phyloP scores from a whole-genome alignment of 2,888 invertebrate species.

The Pilophorus perplexus region DNA sequence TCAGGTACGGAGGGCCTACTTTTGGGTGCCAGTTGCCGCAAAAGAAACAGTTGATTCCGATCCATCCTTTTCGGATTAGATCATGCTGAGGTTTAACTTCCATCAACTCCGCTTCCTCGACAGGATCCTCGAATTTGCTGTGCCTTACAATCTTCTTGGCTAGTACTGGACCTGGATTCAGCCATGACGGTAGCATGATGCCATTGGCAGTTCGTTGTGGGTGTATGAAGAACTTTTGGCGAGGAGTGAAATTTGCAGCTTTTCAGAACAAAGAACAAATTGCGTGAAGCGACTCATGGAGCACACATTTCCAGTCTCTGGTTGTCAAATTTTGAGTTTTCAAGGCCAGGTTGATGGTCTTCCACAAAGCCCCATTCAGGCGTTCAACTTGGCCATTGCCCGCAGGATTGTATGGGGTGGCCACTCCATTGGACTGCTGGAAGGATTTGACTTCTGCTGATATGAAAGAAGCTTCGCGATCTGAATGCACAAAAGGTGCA shows the following conservation, averaged over 20 bases:
- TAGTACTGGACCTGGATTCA: not conserved
- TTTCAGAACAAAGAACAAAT: slow-evolving; percentile 7
- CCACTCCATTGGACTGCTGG: too few relatives aligned
- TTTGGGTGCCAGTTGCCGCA: too few relatives aligned
- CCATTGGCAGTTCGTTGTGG: too few relatives aligned
- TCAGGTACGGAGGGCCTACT: too few relatives aligned
- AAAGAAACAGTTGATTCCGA: not conserved
- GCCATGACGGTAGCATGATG: not conserved
- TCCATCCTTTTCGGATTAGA: not conserved
- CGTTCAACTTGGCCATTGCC: too few relatives aligned
- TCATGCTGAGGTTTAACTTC: slow-evolving; percentile 45
- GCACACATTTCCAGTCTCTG: slow-evolving; percentile 40
- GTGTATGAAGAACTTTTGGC: not conserved
- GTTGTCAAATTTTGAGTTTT: too few relatives aligned
- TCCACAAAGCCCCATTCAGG: too few relatives aligned
- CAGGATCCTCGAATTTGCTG: slow-evolving; percentile 37
- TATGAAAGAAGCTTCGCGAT: too few relatives aligned
- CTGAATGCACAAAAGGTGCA: too few relatives aligned
- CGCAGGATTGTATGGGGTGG: too few relatives aligned
- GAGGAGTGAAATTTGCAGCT: not conserved
- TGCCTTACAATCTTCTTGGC: not conserved
- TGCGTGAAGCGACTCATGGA: not conserved
- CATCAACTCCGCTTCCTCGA: slow-evolving; percentile 44
- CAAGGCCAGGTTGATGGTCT: too few relatives aligned
- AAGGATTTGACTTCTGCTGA: too few relatives aligned